Evolutionary conservation across 2,797 vertebrate genomes (phyloP), one percentile per base, ranked within the genome.

Genomic region (Prionace glauca): DNA sequence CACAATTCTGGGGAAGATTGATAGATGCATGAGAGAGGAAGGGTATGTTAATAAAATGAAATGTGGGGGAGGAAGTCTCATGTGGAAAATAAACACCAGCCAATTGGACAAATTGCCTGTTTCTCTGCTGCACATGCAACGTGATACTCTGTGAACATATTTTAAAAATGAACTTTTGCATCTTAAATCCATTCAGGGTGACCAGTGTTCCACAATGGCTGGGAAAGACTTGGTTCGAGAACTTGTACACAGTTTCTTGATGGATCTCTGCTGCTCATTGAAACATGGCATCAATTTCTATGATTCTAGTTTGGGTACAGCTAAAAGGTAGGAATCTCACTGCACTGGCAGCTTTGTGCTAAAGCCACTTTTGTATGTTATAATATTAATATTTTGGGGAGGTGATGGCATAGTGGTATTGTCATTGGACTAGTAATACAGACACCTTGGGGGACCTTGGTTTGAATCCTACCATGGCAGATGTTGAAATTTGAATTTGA

Each of bases 201-300:
- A 16, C 67, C 96, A 96, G 45, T 96, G 97, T 96, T 96, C 98
- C 0, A 97, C 97, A 95, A 97, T 98, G 11, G 96, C 96, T 0
- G 99, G 98, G 84, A 97, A 96, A 67, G 36, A 96, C 22, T 96
- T 98, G 88, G 97, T 99, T 29, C 97, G 99, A 90, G 98, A 98
- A 60, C 97, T 99, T 20, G 98, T 98, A 41, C 99, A 99, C 96
- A 96, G 96, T 95, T 99, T 99, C 96, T 98, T 99, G 7, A 96
- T 98, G 94, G 98, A 99, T 41, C 96, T 99, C 16, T 99, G 99
- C 96, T 99, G 99, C 97, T 99, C 99, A 67, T 97, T 98, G 92
- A 99, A 99, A 96, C 98, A 99, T 3, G 99, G 99, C 0, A 99
- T 99, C 96, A 99, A 97, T 36, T 99, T 99, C 96, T 97, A 98